A percentile compares a stretch with the other conserved stretches of the same genome.
These are phyloP conservation scores for Gallinago jamesoni DNA, from an alignment of 2,113 vertebrate species.

Conservation along the genomic window DNA sequence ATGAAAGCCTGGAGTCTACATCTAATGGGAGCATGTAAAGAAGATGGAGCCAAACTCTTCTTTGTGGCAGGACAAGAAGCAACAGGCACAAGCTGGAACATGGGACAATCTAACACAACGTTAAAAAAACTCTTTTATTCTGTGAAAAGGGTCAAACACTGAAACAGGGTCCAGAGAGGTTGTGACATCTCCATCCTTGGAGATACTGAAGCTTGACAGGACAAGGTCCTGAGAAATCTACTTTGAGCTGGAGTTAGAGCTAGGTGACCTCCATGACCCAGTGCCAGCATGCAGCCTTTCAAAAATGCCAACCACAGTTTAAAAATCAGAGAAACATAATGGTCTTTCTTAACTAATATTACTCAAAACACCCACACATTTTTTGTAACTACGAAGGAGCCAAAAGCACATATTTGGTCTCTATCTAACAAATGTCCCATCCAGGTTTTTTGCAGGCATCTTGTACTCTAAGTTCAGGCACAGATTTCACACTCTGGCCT, in stretches of 20 bases:
- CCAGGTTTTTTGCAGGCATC: not conserved
- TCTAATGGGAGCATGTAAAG: fast-evolving
- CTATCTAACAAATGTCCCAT: not conserved
- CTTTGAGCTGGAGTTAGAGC: not conserved
- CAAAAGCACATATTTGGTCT: not conserved
- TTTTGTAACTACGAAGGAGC: not conserved
- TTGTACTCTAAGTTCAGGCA: not conserved
- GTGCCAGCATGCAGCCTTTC: not conserved
- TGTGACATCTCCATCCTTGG: not conserved
- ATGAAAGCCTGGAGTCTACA: not conserved
- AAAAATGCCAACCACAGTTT: not conserved
- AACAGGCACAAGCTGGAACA: not conserved
- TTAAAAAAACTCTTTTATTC: not conserved
- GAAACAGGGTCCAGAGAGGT: not conserved
- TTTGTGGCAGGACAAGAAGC: fast-evolving
- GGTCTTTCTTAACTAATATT: not conserved
- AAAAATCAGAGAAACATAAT: not conserved
- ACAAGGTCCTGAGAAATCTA: not conserved
- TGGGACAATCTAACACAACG: not conserved
- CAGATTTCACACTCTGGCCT: not conserved
- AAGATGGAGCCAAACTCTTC: not conserved
- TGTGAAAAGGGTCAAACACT: not conserved
- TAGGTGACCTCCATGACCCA: not conserved
- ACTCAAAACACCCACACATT: not conserved
- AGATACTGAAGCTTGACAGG: not conserved